Percentiles rank a stretch among this genome's conserved stretches.
phyloP scores from a whole-genome alignment of 2,888 invertebrate species.

The Lasioglossum calceatum region DNA sequence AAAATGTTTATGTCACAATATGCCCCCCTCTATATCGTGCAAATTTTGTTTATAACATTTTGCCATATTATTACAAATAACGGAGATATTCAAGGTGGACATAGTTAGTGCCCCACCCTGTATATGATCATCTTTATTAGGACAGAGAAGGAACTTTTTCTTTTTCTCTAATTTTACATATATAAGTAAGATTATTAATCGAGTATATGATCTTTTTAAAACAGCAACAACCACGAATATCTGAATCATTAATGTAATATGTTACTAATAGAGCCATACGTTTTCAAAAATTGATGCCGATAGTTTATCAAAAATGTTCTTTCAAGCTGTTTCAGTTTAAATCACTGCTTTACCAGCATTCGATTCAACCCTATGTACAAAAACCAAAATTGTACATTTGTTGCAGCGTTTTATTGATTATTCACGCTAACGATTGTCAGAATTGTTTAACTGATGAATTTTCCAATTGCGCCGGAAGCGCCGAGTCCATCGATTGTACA shows the following conservation, averaged over 20 bases:
- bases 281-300: neutral
- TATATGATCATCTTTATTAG: neutral
- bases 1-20: no score
- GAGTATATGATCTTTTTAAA: neutral
- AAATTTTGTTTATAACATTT: no score
- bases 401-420: neutral
- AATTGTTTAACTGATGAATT: neutral
- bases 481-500: neutral
- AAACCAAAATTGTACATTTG: neutral
- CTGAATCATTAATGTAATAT: neutral
- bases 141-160: no score
- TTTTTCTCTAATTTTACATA: no score
- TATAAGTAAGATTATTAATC: neutral
- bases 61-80: no score
- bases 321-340: neutral
- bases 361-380: neutral
- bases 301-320: neutral
- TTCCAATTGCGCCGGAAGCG: neutral
- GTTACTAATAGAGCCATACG: no score
- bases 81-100: no score
- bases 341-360: neutral
- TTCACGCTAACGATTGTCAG: neutral
- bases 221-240: neutral
- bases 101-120: no score
- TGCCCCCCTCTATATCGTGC: no score